A percentile compares a stretch with the other conserved stretches of the same genome.
These are phyloP conservation scores for Stylophora pistillata DNA, from an alignment of 64 coral and sea anemone species.

Conservation along the genomic window DNA sequence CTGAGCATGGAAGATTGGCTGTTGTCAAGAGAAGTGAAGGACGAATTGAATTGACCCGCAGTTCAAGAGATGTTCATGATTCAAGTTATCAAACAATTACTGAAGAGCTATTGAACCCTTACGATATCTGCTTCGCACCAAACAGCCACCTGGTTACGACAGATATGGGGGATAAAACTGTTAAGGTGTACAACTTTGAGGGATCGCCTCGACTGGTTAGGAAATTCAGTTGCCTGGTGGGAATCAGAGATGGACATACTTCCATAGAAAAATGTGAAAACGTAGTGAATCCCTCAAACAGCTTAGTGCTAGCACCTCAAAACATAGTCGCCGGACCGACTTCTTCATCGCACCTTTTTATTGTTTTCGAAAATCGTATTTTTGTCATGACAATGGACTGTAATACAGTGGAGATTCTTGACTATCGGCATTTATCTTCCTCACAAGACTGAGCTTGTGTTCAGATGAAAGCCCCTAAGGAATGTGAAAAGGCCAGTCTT, in stretches of 20 bases:
- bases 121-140: constrained; percentile 11
- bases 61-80: neutral
- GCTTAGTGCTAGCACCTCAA: neutral
- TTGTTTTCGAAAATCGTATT: constrained; percentile 7
- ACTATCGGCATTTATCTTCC: constrained; percentile 3
- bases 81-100: neutral
- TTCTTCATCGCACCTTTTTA: constrained; percentile 23
- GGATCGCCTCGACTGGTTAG: neutral
- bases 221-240: neutral
- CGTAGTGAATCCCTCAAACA: neutral
- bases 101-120: neutral
- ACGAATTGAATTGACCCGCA: neutral
- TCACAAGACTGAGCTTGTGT: neutral
- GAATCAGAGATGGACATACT: neutral
- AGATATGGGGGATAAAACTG: neutral
- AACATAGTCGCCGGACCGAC: constrained; percentile 10
- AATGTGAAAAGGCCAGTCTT: constrained; percentile 5
- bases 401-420: neutral
- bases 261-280: neutral
- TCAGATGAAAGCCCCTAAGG: neutral
- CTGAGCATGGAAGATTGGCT: constrained; percentile 3
- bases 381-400: constrained; percentile 23
- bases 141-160: constrained; percentile 8
- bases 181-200: neutral
- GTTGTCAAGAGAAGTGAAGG: neutral